Base-by-base conservation (phyloP, 2,888 invertebrate species). In the Scaptomyza cyrtandrae region DNA sequence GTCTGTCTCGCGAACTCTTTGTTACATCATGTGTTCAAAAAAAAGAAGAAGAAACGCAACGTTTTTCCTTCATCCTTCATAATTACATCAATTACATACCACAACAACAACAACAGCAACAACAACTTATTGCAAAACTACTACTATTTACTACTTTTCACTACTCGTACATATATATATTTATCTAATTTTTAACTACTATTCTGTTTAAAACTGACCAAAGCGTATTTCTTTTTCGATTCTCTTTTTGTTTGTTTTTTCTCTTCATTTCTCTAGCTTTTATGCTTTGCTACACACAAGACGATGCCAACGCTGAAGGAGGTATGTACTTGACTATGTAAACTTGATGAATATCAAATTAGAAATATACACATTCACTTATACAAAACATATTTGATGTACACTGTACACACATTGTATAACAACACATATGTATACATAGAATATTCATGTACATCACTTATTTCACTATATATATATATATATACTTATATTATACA, bases 211-310 rank as follows among this genome's bases (percentile, higher is more conserved):
- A 96, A 95, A 96, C 96, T 96, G 94, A 96, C 93, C 96, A 76
- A 77, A 76, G 45, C 68, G 62, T 83, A 81, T 74, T 62, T 88
- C 78, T 86, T 84, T 88, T 77, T 82, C 78, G 87, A 86, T 85
- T 88, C 77, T 85, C 86, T 86, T 74, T 75, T 81, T 61, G 70
- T 73, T 72, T 75, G 70, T 72, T 71, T 75, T 39, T 68, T 78
- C 73, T 71, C 83, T 90, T 89, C 83, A 88, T 91, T 91, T 70
- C 96, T 92, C 95, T 88, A 97, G 97, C 97, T 93, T 97, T 97
- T 95, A 97, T 97, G 97, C 95, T 97, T 94, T 97, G 97, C 95
- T 97, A 97, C 94, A 97, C 97, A 90, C 97, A 97, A 94, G 97
- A 97, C 94, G 97, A 97, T 93, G 94, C 96, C 91, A 96, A 96